Evolutionary conservation across 2,888 invertebrate species (phyloP), one percentile per base, ranked within the genome.

Genomic region (Luperina nickerlii): DNA sequence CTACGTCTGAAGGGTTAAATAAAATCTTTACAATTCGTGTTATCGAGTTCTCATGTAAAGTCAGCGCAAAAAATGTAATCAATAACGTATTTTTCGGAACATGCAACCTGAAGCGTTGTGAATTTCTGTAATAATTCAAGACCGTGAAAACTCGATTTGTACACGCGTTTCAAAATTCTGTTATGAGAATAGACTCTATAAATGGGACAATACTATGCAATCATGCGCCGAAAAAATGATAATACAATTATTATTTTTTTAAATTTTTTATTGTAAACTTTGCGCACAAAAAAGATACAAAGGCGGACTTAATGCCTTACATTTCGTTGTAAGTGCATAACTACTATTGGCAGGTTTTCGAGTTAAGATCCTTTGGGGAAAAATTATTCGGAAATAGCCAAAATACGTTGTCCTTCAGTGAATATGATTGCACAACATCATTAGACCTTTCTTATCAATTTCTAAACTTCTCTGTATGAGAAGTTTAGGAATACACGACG

Each of bases 51-150:
- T 60, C 65, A 11, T 54, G 42, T 51, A 51, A 76, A 68, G 27
- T 71, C n/a, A 73, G 74, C 63, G 27, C 74, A 78, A 70, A 73
- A 27, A 74, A 68, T 48, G 38, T 82, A 68, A 83, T 62, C 72
- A 78, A 72, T 79, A 78, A 79, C 67, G 67, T 72, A 75, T 74
- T 87, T 76, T 79, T 76, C 80, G 65, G 42, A 74, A 87, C 84
- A 66, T 87, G 87, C 79, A 85, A 84, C 45, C 27, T 8, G 54
- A 78, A 69, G 70, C 60, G 67, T 79, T 79, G 76, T 71, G n/a
- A 76, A 79, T 83, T 82, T 76, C 63, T 76, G 57, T 57, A 24
- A 27, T 87, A 74, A 87, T 85, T 87, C 84, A 87, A 87, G 73
- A 79, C 85, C 85, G 85, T 79, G 76, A 84, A 75, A 67, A 71